phyloP scores from a whole-genome alignment of 2,113 vertebrate genomes.

The Oncorhynchus clarkii region DNA sequence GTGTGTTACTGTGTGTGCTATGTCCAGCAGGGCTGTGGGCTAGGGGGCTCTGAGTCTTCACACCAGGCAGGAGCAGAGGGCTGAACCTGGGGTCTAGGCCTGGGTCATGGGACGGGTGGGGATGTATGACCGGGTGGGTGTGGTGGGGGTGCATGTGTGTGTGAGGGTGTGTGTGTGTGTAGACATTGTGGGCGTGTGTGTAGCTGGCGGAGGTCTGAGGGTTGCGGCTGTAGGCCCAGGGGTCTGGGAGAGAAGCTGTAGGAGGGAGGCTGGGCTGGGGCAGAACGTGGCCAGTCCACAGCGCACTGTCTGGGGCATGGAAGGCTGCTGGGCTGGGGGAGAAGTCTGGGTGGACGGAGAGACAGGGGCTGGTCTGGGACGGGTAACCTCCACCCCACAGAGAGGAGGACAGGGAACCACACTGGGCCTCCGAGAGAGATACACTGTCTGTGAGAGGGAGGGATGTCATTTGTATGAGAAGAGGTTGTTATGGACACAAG shows the following conservation, averaged over 20 bases:
- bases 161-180: conserved; percentile 80
- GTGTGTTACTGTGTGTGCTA: conserved; percentile 63
- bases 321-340: conserved; percentile 80
- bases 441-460: conserved; percentile 59
- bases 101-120: conserved; percentile 75
- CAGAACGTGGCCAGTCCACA: conserved; percentile 86
- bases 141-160: conserved; percentile 69
- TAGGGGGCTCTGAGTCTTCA: conserved; percentile 69
- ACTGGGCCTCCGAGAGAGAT: conserved; percentile 74
- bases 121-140: conserved; percentile 74
- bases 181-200: conserved; percentile 87
- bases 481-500: background rate
- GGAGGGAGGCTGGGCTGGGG: conserved; percentile 81
- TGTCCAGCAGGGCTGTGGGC: conserved; percentile 78
- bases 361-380: conserved; percentile 79
- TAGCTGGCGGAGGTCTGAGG: conserved; percentile 85
- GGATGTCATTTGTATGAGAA: background rate
- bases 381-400: conserved; percentile 89
- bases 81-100: conserved; percentile 86
- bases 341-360: conserved; percentile 86
- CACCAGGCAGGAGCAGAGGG: conserved; percentile 84
- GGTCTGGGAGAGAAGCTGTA: conserved; percentile 76
- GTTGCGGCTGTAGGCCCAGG: conserved; percentile 90
- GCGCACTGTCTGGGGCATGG: conserved; percentile 75
- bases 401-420: conserved; percentile 81